Base-by-base conservation (phyloP, 2,888 invertebrate genomes). In the Trissoscelio sp. region DNA sequence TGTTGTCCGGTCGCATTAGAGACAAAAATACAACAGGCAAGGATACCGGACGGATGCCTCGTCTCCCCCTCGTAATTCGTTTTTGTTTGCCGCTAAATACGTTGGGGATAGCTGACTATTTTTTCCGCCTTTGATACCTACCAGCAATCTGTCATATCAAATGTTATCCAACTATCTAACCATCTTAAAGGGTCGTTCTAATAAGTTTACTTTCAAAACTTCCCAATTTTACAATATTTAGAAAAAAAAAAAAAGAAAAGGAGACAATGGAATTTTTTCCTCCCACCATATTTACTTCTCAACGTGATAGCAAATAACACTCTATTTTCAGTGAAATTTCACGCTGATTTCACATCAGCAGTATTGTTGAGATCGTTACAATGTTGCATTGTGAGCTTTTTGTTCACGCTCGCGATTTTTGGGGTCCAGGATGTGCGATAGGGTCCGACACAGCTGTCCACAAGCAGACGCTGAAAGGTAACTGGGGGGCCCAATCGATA, bases 1-100 rank as follows among this genome's bases (percentile, higher is more conserved):
- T 90, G 90, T 90, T 90, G 88, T 87, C 87, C 86, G 83, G 87
- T 86, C 85, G 89, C 85, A 89, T 90, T 89, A 90, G 89, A 86
- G 79, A 79, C 81, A 81, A 85, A 78, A 83, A 82, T 84, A 87
- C 87, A 86, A 82, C 83, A 79, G 84, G 82, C 82, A 79, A 81
- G 82, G 82, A 83, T 70, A 83, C 73, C 83, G 66, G 79, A 78
- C 70, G 79, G 78, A 75, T 73, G 79, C 64, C 79, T 57, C 72
- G 51, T 81, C 62, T 82, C 77, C 80, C 74, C 74, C 79, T 82
- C 28, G 57, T 58, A 55, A 83, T 80, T 82, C 70, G 67, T 83
- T 83, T 83, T 84, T 83, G 79, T 83, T 83, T 82, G 83, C 67
- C 18, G 70, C 64, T 75, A 79, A 79, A 64, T 79, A 75, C 78